Evolutionary conservation across 2,797 vertebrate genomes (phyloP).

Genomic region (Crocodylus rhombifer): DNA sequence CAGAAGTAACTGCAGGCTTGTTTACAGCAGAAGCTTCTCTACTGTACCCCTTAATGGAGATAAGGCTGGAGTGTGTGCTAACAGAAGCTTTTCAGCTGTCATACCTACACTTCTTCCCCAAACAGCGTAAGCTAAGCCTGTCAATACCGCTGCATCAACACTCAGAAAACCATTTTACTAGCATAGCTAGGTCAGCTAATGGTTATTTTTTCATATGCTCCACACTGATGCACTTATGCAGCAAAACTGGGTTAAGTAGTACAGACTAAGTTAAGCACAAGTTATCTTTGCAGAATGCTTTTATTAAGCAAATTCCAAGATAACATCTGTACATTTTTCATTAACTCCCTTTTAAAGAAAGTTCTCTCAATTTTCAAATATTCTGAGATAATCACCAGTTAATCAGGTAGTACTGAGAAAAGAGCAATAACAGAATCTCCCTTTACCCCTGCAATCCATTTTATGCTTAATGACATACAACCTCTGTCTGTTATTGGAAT

Average conservation of each 20-base stretch:
- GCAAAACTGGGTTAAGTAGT: not conserved
- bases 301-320: not conserved
- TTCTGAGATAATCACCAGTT: too few species aligned
- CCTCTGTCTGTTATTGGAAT: not conserved
- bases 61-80: not conserved
- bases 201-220: conserved; percentile 3
- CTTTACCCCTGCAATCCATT: not conserved
- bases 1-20: not conserved
- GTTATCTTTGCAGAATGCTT: not conserved
- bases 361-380: too few species aligned
- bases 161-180: not conserved
- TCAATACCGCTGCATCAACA: conserved; percentile 27
- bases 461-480: not conserved
- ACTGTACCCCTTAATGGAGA: conserved; percentile 15
- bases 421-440: too few species aligned
- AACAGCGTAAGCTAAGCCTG: not conserved
- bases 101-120: conserved; percentile 10
- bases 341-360: too few species aligned
- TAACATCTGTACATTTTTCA: not conserved
- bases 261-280: not conserved
- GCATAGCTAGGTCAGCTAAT: not conserved
- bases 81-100: not conserved
- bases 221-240: not conserved
- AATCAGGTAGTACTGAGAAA: too few species aligned
- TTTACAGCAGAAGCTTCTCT: not conserved